Conservation (phyloP, 2,113 vertebrate species). For the Mixornis gularis region DNA sequence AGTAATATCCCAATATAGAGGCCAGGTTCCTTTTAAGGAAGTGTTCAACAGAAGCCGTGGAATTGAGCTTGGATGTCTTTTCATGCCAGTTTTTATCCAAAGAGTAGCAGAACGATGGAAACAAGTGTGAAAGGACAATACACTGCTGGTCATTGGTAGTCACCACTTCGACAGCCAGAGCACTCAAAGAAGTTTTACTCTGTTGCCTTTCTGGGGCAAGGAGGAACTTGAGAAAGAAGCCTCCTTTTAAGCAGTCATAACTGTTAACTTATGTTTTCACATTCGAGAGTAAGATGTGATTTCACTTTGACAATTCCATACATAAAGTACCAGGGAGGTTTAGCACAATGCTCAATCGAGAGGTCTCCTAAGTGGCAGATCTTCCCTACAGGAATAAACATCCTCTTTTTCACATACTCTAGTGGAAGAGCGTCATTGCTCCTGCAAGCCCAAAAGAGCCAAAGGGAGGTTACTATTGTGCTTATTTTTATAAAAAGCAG, state of each 20-base stretch:
- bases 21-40: background rate
- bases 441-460: constrained; percentile 55
- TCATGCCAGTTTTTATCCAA: background rate
- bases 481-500: background rate
- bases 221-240: background rate
- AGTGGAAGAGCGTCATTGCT: constrained; percentile 73
- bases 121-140: background rate
- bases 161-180: background rate
- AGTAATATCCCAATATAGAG: background rate
- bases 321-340: background rate
- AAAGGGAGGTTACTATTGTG: background rate
- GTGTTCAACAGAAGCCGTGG: background rate
- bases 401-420: constrained; percentile 72
- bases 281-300: background rate
- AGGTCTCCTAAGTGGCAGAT: background rate
- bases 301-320: background rate
- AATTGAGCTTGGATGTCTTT: background rate
- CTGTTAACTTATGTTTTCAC: background rate
- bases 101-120: background rate
- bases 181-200: background rate
- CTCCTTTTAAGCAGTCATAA: background rate
- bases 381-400: background rate
- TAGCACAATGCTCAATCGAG: background rate
- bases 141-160: background rate
- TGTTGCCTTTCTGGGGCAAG: background rate